These are phyloP conservation scores for Hyposoter dolosus DNA, from an alignment of 2,888 invertebrate genomes.

Conservation along the genomic window DNA sequence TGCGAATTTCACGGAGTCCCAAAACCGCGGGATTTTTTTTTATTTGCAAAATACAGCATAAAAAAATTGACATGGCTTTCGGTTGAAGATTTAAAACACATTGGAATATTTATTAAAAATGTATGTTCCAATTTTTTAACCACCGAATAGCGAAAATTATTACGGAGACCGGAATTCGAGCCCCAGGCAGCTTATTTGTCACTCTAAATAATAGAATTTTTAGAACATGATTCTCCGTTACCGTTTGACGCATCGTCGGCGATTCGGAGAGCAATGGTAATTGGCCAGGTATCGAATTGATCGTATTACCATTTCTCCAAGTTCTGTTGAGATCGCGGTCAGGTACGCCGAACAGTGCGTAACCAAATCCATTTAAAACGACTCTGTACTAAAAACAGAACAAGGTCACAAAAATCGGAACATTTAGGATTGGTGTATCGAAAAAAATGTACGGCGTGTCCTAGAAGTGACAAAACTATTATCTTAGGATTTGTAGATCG, in stretches of 20 bases:
- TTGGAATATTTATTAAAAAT: neutral
- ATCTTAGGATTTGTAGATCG: neutral
- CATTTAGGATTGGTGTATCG: neutral
- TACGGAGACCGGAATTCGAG: neutral
- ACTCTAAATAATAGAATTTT: neutral
- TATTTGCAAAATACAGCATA: neutral
- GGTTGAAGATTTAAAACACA: neutral
- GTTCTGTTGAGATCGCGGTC: conserved; percentile 90
- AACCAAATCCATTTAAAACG: conserved; percentile 93
- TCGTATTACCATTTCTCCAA: conserved; percentile 88
- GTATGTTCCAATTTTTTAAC: neutral
- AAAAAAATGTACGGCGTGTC: neutral
- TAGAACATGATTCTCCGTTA: conserved; percentile 73
- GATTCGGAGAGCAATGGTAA: conserved; percentile 85
- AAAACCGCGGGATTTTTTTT: neutral
- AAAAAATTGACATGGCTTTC: neutral
- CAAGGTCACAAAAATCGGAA: conserved; percentile 27
- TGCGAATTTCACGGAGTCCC: too few species aligned
- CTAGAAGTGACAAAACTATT: neutral
- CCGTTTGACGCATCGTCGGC: conserved; percentile 86
- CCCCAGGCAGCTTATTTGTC: too few species aligned
- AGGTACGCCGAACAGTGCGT: conserved; percentile 91
- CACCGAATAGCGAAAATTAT: neutral
- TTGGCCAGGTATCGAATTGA: conserved; percentile 83
- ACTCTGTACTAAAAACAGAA: conserved; percentile 90